phyloP scores from a whole-genome alignment of 2,888 invertebrate species.

The Platynereis dumerilii region DNA sequence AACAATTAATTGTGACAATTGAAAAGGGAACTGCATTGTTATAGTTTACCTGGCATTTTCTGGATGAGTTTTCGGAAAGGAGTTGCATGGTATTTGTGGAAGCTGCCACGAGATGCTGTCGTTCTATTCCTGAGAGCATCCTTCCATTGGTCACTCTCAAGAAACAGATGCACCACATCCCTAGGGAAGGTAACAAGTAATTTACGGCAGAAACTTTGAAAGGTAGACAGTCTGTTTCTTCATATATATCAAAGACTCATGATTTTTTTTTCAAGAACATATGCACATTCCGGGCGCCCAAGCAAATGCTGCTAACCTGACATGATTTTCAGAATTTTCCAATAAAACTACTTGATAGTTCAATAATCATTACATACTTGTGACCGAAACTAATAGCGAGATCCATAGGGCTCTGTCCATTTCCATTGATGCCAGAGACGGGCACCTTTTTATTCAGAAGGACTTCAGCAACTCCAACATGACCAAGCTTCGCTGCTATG shows the following conservation, averaged over 20 bases:
- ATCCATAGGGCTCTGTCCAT: slow-evolving; percentile 16
- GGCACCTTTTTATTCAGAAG: slow-evolving; percentile 15
- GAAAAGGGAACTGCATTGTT: no score
- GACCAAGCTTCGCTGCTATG: slow-evolving; percentile 28
- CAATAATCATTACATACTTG: no score
- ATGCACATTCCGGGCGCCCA: no score
- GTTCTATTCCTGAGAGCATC: slow-evolving; percentile 15
- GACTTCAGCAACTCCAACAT: slow-evolving; percentile 17
- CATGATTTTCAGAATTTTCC: no score
- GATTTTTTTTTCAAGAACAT: no score
- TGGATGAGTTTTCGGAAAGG: slow-evolving; percentile 15
- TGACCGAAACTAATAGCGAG: slow-evolving; percentile 13
- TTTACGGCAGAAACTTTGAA: no score
- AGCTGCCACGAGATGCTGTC: not conserved
- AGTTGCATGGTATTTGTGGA: not conserved
- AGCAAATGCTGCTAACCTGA: no score
- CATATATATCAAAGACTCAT: no score
- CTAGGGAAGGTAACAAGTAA: no score
- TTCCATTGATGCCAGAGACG: slow-evolving; percentile 1
- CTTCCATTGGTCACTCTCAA: slow-evolving; percentile 14
- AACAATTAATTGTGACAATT: no score
- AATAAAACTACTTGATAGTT: no score
- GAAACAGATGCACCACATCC: slow-evolving; percentile 10
- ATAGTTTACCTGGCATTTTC: slow-evolving; percentile 14
- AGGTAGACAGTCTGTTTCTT: no score